These are phyloP conservation scores for Crossocerus cetratus DNA, from an alignment of 2,888 invertebrate species.

Conservation along the genomic window DNA sequence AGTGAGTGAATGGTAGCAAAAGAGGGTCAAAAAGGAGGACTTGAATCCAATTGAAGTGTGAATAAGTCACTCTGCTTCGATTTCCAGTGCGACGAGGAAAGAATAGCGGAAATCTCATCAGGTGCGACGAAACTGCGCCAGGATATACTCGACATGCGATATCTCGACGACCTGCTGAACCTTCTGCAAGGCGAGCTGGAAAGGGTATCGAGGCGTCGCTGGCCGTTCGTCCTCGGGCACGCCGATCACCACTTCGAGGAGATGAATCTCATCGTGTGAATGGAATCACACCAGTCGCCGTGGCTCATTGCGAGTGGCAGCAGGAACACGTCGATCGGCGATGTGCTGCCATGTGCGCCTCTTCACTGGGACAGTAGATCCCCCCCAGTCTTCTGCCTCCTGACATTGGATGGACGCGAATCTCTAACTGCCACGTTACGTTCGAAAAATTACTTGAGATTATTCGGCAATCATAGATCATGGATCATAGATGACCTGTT, in stretches of 20 bases:
- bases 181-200: slow-evolving; percentile 70
- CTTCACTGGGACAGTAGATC: too few relatives aligned
- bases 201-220: slow-evolving; percentile 68
- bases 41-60: neutral
- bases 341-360: too few relatives aligned
- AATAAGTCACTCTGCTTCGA: neutral
- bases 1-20: too few relatives aligned
- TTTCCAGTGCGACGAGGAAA: slow-evolving; percentile 67
- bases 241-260: slow-evolving; percentile 60
- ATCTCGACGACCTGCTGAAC: slow-evolving; percentile 71
- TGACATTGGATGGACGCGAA: too few relatives aligned
- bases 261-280: slow-evolving; percentile 67
- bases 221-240: slow-evolving; percentile 71
- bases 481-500: too few relatives aligned
- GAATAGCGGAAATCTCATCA: slow-evolving; percentile 61
- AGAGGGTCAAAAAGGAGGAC: too few relatives aligned
- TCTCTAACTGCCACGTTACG: neutral
- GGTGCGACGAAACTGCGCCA: slow-evolving; percentile 62
- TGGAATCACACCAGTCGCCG: too few relatives aligned
- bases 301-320: too few relatives aligned
- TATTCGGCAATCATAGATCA: too few relatives aligned
- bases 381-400: too few relatives aligned
- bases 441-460: too few relatives aligned
- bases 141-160: slow-evolving; percentile 69
- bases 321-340: too few relatives aligned